Percentiles rank a stretch among this genome's conserved stretches.
These are phyloP conservation scores for Himantopus leucocephalus DNA, from an alignment of 2,113 vertebrate genomes.

Conservation along the genomic window DNA sequence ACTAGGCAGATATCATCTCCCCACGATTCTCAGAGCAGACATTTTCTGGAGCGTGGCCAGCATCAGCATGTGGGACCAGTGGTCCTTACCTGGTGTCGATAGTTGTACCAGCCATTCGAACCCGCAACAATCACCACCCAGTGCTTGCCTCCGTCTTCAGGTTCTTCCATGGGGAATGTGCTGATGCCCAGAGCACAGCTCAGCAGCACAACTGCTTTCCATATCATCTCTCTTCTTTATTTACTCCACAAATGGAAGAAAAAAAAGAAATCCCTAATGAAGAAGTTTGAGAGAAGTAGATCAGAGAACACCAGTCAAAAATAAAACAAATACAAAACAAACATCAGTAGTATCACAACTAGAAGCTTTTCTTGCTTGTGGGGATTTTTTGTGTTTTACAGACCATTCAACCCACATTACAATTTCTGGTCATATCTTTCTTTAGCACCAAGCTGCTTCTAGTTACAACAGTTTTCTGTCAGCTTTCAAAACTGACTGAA, in stretches of 20 bases:
- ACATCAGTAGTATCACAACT: not conserved
- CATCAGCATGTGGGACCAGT: not conserved
- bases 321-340: not conserved
- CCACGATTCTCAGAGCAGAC: accelerated
- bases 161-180: slow-evolving; percentile 64
- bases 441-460: not conserved
- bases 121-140: slow-evolving; percentile 97
- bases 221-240: slow-evolving; percentile 67
- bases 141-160: slow-evolving; percentile 82
- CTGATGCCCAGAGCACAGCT: slow-evolving; percentile 56
- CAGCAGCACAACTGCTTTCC: slow-evolving; percentile 62
- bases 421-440: not conserved
- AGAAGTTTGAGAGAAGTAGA: slow-evolving; percentile 5
- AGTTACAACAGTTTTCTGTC: slow-evolving; percentile 3
- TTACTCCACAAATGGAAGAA: not conserved
- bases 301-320: not conserved
- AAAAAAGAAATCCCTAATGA: not conserved
- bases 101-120: slow-evolving; percentile 94
- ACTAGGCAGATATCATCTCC: not conserved
- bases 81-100: slow-evolving; percentile 89
- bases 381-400: not conserved
- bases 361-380: not conserved
- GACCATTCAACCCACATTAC: not conserved
- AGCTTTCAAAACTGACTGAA: slow-evolving; percentile 11
- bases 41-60: not conserved